Percentiles rank a stretch among this genome's conserved stretches.
Conservation (phyloP, 2,888 invertebrate species). For the Molorchus minor region DNA sequence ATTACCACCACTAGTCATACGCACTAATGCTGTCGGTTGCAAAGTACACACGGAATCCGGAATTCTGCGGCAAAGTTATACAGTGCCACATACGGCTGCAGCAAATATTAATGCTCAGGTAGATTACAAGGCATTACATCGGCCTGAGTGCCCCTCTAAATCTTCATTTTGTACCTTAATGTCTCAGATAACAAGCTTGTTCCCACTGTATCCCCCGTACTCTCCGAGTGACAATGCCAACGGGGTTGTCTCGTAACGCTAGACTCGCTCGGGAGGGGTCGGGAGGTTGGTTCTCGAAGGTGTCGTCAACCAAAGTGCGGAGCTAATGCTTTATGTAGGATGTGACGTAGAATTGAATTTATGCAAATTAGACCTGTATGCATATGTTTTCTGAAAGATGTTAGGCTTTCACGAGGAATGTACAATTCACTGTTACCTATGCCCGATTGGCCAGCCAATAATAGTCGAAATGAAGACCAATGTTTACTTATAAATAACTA, state of each 20-base stretch:
- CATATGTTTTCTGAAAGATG: too few species aligned
- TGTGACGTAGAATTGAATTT: too few species aligned
- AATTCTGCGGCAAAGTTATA: conserved; percentile 17
- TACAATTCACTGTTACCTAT: too few species aligned
- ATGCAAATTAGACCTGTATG: too few species aligned
- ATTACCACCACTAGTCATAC: conserved; percentile 9
- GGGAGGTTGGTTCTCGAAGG: not conserved
- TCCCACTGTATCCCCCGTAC: conserved; percentile 4
- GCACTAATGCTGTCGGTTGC: not conserved
- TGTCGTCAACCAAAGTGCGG: not conserved
- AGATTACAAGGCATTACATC: conserved; percentile 45
- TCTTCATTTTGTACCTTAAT: conserved; percentile 47
- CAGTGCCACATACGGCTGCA: conserved; percentile 30
- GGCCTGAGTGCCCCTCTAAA: conserved; percentile 42
- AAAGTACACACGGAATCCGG: conserved; percentile 13
- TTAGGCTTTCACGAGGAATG: too few species aligned
- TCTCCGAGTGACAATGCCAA: not conserved
- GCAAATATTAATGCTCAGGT: conserved; percentile 46
- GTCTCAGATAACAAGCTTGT: conserved; percentile 39
- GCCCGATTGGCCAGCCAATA: too few species aligned
- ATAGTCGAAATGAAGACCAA: too few species aligned
- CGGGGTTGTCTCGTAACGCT: not conserved
- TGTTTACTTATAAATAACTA: too few species aligned
- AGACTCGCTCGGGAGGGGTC: too few species aligned
- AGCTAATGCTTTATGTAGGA: too few species aligned